Percentiles rank a stretch among this genome's conserved stretches.
Conservation (phyloP, 2,113 vertebrate species). For the Cephalopholis sonnerati region DNA sequence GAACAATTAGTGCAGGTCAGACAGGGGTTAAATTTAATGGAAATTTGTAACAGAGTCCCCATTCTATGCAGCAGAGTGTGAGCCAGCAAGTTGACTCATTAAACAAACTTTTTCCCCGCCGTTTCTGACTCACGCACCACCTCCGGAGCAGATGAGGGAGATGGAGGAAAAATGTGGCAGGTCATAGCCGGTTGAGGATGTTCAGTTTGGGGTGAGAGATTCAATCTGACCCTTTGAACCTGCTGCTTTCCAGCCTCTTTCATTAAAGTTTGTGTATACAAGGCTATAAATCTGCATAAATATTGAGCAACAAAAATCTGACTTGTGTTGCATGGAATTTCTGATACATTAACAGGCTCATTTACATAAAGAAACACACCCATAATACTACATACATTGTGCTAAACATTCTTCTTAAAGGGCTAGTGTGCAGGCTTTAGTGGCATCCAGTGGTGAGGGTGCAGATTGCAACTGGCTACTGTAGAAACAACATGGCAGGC, state of each 20-base stretch:
- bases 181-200: not conserved
- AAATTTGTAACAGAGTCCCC: conserved; percentile 6
- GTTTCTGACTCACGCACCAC: conserved; percentile 33
- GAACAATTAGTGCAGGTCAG: not conserved
- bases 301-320: not conserved
- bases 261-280: not conserved
- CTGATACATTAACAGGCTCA: not conserved
- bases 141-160: not conserved
- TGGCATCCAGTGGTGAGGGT: no score
- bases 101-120: conserved; percentile 28
- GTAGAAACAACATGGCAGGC: no score
- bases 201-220: not conserved
- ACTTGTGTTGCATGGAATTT: not conserved
- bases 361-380: not conserved
- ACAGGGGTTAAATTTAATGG: not conserved
- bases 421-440: no score
- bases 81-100: conserved; percentile 42
- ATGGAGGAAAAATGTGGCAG: not conserved
- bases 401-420: no score
- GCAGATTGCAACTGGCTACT: no score
- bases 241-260: not conserved
- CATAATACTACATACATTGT: not conserved
- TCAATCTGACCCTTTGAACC: not conserved
- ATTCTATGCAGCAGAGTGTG: conserved; percentile 14
- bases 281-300: not conserved